Evolutionary conservation across 2,797 vertebrate species (phyloP), one percentile per base, ranked within the genome.

Genomic region (Pseudochirops cupreus): DNA sequence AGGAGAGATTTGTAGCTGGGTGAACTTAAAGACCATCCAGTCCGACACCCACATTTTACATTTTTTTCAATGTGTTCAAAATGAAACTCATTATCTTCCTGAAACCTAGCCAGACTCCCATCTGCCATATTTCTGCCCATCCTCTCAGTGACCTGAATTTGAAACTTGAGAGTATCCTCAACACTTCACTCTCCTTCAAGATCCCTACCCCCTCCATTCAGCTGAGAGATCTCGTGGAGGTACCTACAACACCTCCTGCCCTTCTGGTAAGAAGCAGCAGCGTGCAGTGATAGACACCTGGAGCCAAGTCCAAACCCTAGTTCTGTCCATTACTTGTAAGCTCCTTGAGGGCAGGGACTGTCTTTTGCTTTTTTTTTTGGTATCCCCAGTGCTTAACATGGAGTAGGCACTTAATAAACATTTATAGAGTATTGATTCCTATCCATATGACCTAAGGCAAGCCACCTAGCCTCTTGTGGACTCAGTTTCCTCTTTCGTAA

Each of bases 141-240:
- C 50, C n/a, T 56, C 91, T n/a, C 62, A 55, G n/a, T 39, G 53
- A n/a, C 39, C 28, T 18, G 90, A 94, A 52, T 93, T 92, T 91
- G 95, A 94, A 95, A 96, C 53, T 52, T 53, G n/a, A 93, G 92
- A n/a, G 92, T 93, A 82, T 39, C 91, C 90, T 93, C 3, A 52
- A 57, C 52, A 59, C 52, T 31, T 91, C 5, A 82, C 52, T 89
- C 3, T 52, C 11, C 91, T 89, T 90, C 89, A 67, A 53, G 95
- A 74, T 92, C 74, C 95, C 95, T 90, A 92, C 92, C 93, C 92
- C 94, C 29, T 31, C 82, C 52, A 31, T 62, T 92, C 50, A 13
- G 28, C 52, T 39, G 5, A 3, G 9, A 26, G 0, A 67, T 89
- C 56, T 9, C 50, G 93, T 94, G 91, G 94, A 18, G 91, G 58